Conservation (phyloP, 1,140 invertebrate genomes). For the Trypoxylus dichotomus region DNA sequence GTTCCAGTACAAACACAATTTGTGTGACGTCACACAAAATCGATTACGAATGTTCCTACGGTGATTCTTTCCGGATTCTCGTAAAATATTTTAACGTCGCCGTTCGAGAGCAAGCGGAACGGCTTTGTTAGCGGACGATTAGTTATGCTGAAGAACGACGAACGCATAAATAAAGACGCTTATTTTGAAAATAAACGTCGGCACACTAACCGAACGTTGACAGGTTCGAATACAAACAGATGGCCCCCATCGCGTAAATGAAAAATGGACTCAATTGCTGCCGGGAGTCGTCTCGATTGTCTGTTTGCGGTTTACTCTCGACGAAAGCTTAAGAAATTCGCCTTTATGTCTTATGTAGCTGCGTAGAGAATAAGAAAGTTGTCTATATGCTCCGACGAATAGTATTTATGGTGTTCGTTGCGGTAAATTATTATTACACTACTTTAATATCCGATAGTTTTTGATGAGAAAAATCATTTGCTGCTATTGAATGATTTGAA, state of each 20-base stretch:
- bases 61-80: not conserved
- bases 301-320: slow-evolving; percentile 4
- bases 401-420: too few relatives aligned
- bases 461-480: too few relatives aligned
- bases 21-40: not conserved
- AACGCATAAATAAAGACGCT: slow-evolving; percentile 31
- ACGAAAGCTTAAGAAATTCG: not conserved
- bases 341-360: too few relatives aligned
- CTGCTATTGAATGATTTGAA: too few relatives aligned
- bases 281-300: not conserved
- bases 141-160: not conserved
- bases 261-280: slow-evolving; percentile 14
- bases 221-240: slow-evolving; percentile 30
- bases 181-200: slow-evolving; percentile 29
- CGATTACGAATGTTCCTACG: not conserved
- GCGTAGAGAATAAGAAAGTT: too few relatives aligned
- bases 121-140: slow-evolving; percentile 8
- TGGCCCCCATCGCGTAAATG: slow-evolving; percentile 1
- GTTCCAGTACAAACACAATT: too few relatives aligned
- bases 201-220: slow-evolving; percentile 29
- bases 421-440: too few relatives aligned
- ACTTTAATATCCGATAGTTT: too few relatives aligned
- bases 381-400: too few relatives aligned
- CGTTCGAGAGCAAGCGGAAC: not conserved
- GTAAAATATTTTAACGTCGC: slow-evolving; percentile 20